Evolutionary conservation across 2,113 vertebrate species (phyloP).

Genomic region (Bufo bufo): DNA sequence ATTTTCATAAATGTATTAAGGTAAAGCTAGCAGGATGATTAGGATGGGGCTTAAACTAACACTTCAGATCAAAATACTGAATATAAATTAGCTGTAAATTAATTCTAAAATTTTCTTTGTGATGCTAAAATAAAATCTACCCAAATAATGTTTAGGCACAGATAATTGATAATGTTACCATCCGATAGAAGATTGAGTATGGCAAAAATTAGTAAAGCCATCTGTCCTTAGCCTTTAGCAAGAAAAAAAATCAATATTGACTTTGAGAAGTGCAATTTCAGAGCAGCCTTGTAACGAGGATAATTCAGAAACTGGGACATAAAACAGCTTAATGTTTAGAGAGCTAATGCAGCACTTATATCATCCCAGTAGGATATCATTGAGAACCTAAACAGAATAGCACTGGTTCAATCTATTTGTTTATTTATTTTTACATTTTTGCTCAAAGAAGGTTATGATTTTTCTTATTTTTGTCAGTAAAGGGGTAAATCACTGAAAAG

Average conservation of each 20-base stretch:
- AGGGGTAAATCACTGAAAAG: too few species aligned
- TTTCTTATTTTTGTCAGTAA: neutral
- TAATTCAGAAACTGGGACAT: constrained; percentile 52
- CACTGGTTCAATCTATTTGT: constrained; percentile 24
- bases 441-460: neutral
- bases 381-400: constrained; percentile 17
- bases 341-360: constrained; percentile 46
- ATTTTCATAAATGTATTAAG: neutral
- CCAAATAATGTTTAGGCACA: constrained; percentile 46
- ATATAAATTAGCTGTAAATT: neutral
- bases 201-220: constrained; percentile 44
- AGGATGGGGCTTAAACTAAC: too few species aligned
- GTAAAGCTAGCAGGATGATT: neutral
- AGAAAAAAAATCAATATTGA: constrained; percentile 55
- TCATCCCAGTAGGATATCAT: constrained; percentile 41
- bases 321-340: constrained; percentile 44
- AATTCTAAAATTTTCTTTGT: neutral
- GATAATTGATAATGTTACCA: constrained; percentile 36
- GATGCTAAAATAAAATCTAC: neutral
- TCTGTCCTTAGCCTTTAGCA: constrained; percentile 52
- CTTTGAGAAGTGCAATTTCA: constrained; percentile 45
- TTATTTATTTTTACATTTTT: neutral
- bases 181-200: constrained; percentile 21
- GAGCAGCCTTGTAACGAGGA: constrained; percentile 49
- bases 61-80: neutral